Conservation (phyloP, 1,140 invertebrate species). For the Pachypsylla venusta region DNA sequence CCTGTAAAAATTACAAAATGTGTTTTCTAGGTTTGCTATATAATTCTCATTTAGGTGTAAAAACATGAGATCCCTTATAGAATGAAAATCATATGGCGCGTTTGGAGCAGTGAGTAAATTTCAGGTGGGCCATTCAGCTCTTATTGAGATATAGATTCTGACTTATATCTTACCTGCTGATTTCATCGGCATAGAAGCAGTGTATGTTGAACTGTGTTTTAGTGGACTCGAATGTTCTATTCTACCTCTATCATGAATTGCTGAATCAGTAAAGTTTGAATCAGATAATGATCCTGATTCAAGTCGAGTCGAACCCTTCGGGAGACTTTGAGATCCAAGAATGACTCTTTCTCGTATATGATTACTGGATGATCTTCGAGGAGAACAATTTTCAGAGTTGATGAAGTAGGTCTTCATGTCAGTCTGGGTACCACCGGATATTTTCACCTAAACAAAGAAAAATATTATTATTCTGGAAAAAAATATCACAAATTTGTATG, state of each 20-base stretch:
- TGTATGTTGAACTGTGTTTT: conserved; percentile 40
- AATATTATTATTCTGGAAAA: too few relatives aligned
- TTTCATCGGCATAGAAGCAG: conserved; percentile 32
- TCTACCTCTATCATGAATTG: conserved; percentile 36
- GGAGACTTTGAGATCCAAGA: conserved; percentile 62
- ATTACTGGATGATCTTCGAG: neutral
- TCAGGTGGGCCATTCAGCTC: too few relatives aligned
- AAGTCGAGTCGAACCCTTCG: conserved; percentile 40
- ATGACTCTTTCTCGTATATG: neutral
- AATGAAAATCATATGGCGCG: too few relatives aligned
- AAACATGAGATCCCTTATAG: too few relatives aligned
- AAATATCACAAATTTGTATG: too few relatives aligned
- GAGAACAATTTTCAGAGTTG: conserved; percentile 42
- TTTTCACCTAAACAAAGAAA: conserved; percentile 39
- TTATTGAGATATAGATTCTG: too few relatives aligned
- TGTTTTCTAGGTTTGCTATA: too few relatives aligned
- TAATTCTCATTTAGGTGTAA: too few relatives aligned
- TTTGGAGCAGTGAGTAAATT: too few relatives aligned
- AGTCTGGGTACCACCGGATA: conserved; percentile 76
- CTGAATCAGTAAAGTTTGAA: conserved; percentile 38
- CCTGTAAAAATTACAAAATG: too few relatives aligned
- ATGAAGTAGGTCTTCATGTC: conserved; percentile 67
- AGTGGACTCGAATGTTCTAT: conserved; percentile 37
- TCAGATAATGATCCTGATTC: conserved; percentile 60
- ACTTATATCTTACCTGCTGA: conserved; percentile 23